Evolutionary conservation across 2,888 invertebrate genomes (phyloP).

Genomic region (Mesochorus sp.): DNA sequence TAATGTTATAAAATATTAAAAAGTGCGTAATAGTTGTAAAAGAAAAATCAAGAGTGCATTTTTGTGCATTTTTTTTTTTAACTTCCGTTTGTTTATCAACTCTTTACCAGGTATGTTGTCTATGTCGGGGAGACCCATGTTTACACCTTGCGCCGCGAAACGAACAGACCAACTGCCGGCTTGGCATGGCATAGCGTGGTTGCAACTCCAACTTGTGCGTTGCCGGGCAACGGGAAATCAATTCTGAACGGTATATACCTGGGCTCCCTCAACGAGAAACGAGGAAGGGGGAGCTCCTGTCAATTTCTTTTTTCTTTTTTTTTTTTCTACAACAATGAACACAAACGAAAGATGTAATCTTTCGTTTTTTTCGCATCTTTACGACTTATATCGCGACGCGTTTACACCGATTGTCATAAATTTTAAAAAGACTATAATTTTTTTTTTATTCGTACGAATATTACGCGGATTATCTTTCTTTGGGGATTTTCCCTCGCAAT

Average conservation of each 20-base stretch:
- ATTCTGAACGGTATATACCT: conserved; percentile 69
- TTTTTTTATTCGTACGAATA: too few species aligned
- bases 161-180: conserved; percentile 75
- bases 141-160: conserved; percentile 73
- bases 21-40: conserved; percentile 6
- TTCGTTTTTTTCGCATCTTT: too few species aligned
- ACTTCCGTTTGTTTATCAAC: conserved; percentile 19
- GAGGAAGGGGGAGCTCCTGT: background rate
- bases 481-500: too few species aligned
- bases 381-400: too few species aligned
- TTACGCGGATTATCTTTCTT: too few species aligned
- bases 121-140: conserved; percentile 77
- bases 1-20: background rate
- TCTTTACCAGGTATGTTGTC: conserved; percentile 78
- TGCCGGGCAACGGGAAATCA: conserved; percentile 78
- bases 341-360: background rate
- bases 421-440: too few species aligned
- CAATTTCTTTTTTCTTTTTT: background rate
- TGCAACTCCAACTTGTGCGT: conserved; percentile 73
- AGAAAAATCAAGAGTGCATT: background rate
- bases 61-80: conserved; percentile 28
- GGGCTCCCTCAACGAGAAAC: background rate
- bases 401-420: too few species aligned
- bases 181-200: conserved; percentile 68
- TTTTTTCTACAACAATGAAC: background rate